Evolutionary conservation across 1,140 invertebrate species (phyloP), one percentile per base, ranked within the genome.

Genomic region (Carposina sasakii): DNA sequence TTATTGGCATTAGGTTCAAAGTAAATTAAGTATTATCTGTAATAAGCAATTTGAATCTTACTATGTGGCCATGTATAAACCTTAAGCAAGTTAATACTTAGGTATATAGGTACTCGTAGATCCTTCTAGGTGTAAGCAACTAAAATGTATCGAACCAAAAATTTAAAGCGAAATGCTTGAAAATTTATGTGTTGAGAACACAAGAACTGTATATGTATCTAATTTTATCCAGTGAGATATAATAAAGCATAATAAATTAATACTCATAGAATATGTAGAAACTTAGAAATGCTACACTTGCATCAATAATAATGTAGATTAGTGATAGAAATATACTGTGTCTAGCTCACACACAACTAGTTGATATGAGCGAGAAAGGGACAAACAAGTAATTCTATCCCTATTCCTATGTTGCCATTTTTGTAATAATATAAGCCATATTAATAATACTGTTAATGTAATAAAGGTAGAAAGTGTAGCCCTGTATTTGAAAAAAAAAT

Each of bases 171-270:
- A 52, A 69, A 75, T 75, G 79, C 79, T 83, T 83, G 77, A 78
- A 84, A 83, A 81, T 81, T 76, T 69, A 74, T 60, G 81, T 84
- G 81, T 84, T 84, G 71, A 76, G 71, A 84, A 84, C 81, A 84
- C 81, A 63, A 21, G 36, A 15, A 15, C 10, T 39, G 36, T 39
- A 19, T 39, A n/a, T n/a, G n/a, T n/a, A 52, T 52, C 62, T 66
- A 54, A 62, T 66, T 59, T 58, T 63, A 71, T 65, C 67, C 73
- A 77, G 75, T 81, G 72, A 73, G 64, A 71, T 65, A 43, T 63
- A 53, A 60, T 60, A 55, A 59, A 49, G 54, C 60, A 61, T 63
- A 60, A 71, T 64, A 59, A 64, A 57, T 54, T 47, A 63, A 67
- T 67, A 67, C 63, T 67, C 63, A 67, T 67, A 67, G 52, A 43